phyloP scores from a whole-genome alignment of 2,797 vertebrate species.

The Dendrocincla fuliginosa region DNA sequence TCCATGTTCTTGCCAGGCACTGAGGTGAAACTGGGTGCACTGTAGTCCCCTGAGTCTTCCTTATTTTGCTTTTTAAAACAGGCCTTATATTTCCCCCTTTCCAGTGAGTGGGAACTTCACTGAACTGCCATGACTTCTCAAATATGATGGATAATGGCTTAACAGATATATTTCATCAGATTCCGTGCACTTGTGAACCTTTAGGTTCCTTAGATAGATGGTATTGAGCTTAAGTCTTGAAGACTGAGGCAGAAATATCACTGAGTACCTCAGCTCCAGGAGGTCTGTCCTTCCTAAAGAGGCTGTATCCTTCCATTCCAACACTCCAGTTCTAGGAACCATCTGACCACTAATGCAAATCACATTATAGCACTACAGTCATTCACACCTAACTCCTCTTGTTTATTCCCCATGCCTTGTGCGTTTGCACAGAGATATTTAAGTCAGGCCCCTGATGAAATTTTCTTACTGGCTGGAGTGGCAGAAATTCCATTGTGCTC shows the following conservation, averaged over 20 bases:
- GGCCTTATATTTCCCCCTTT: neutral
- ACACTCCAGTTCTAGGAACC: neutral
- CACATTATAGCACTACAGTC: neutral
- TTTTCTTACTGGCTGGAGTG: neutral
- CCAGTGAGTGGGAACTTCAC: neutral
- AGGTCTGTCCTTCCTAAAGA: neutral
- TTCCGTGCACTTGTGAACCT: neutral
- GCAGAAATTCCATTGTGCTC: neutral
- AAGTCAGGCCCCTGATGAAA: neutral
- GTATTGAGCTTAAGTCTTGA: neutral
- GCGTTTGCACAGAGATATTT: neutral
- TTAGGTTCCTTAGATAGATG: neutral
- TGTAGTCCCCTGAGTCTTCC: neutral
- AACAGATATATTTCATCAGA: neutral
- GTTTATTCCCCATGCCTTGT: neutral
- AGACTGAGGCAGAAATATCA: neutral
- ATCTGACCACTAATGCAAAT: neutral
- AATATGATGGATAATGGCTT: accelerated
- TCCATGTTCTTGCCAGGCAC: neutral
- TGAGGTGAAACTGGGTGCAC: neutral
- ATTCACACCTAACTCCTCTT: neutral
- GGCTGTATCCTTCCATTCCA: neutral
- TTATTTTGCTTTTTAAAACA: neutral
- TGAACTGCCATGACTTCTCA: neutral
- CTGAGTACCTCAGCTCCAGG: neutral